phyloP scores from a whole-genome alignment of 2,888 invertebrate genomes.

The Cheilosia vernalis region DNA sequence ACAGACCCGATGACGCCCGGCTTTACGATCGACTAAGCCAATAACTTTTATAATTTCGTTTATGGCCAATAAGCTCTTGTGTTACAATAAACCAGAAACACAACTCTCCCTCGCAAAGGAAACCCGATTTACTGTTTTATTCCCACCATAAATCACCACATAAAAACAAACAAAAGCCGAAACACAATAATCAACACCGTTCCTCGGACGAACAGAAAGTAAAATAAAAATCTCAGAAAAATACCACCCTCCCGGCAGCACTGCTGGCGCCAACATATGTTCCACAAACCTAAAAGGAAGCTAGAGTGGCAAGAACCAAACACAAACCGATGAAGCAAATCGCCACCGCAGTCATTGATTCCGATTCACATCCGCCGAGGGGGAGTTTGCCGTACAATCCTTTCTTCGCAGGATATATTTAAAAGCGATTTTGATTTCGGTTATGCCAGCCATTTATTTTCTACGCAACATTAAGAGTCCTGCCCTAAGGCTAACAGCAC shows the following conservation, averaged over 20 bases:
- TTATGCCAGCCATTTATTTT: conserved; percentile 51
- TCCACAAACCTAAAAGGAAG: conserved; percentile 16
- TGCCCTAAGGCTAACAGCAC: conserved; percentile 5
- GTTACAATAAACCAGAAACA: not conserved
- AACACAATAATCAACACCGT: conserved; percentile 22
- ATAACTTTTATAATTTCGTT: conserved; percentile 3
- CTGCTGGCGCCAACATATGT: conserved; percentile 68
- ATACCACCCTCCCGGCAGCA: conserved; percentile 22
- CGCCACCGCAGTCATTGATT: conserved; percentile 63
- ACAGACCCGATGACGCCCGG: no score
- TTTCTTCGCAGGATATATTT: conserved; percentile 42
- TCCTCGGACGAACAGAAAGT: not conserved
- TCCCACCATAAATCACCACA: conserved; percentile 20
- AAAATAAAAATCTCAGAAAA: conserved; percentile 20
- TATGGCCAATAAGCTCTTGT: conserved; percentile 10
- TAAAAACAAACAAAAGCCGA: conserved; percentile 12
- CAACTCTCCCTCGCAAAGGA: not conserved
- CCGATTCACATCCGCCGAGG: conserved; percentile 55
- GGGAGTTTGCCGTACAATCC: conserved; percentile 52
- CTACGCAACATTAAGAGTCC: conserved; percentile 65
- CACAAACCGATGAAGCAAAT: conserved; percentile 58
- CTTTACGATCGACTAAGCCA: not conserved
- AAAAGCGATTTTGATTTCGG: conserved; percentile 40
- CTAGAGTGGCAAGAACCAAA: conserved; percentile 42
- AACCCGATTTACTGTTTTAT: not conserved